Evolutionary conservation across 2,888 invertebrate genomes (phyloP).

Genomic region (Lymantria monacha): DNA sequence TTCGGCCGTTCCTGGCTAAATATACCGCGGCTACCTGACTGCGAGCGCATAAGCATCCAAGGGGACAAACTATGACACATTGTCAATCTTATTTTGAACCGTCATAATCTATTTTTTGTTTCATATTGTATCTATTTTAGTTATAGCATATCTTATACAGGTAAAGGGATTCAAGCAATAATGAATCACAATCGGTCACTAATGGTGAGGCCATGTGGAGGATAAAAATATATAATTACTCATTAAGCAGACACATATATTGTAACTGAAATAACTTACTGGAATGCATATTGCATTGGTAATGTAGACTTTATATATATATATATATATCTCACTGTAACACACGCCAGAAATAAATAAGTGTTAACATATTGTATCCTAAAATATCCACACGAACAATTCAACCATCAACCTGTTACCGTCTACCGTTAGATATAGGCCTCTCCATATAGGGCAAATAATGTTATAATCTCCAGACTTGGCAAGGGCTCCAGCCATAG

Average conservation of each 20-base stretch:
- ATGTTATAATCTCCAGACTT: no score
- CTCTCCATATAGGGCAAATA: no score
- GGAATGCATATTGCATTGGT: background rate
- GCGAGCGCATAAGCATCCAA: slow-evolving; percentile 41
- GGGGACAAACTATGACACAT: slow-evolving; percentile 36
- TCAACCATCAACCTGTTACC: no score
- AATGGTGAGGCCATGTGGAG: background rate
- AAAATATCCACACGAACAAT: no score
- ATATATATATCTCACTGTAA: no score
- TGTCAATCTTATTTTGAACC: slow-evolving; percentile 37
- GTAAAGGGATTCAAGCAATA: background rate
- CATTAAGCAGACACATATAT: background rate
- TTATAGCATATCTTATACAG: background rate
- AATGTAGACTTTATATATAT: no score
- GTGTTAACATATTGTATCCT: no score
- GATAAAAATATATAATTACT: background rate
- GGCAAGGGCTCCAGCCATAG: no score
- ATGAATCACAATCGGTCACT: background rate
- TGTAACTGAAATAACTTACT: background rate
- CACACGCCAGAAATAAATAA: no score
- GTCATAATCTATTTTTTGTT: slow-evolving; percentile 12
- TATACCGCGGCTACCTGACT: slow-evolving; percentile 66
- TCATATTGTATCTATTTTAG: background rate
- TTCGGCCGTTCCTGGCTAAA: slow-evolving; percentile 56
- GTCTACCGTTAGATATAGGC: no score